These are phyloP conservation scores for Cottus gobio DNA, from an alignment of 2,113 vertebrate genomes.

Conservation along the genomic window DNA sequence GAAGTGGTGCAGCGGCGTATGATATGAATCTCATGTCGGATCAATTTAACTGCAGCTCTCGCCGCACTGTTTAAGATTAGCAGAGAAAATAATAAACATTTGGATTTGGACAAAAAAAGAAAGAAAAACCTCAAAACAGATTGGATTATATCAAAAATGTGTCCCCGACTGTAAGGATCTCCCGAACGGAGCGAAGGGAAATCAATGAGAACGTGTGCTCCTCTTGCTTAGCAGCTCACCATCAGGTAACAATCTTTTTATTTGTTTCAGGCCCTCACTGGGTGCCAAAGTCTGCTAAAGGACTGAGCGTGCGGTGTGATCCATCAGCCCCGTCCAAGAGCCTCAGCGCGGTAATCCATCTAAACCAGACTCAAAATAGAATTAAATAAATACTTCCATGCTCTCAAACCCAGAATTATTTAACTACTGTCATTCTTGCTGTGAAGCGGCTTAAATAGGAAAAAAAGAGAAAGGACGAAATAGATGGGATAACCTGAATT, in stretches of 20 bases:
- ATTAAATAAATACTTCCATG: conserved; percentile 72
- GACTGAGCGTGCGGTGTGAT: conserved; percentile 48
- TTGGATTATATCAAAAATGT: conserved; percentile 27
- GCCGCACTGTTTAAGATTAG: conserved; percentile 55
- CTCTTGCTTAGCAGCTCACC: conserved; percentile 35
- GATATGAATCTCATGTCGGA: conserved; percentile 47
- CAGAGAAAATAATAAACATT: conserved; percentile 51
- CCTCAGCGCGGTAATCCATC: conserved; percentile 59
- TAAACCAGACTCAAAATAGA: conserved; percentile 57
- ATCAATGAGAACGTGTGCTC: conserved; percentile 7
- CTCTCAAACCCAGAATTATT: conserved; percentile 57
- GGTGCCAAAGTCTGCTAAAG: conserved; percentile 52
- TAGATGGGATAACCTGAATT: conserved; percentile 45
- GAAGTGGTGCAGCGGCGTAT: neutral
- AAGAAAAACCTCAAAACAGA: conserved; percentile 45
- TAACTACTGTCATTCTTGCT: conserved; percentile 51
- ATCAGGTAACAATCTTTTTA: conserved; percentile 70
- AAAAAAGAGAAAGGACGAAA: conserved; percentile 16
- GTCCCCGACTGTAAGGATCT: neutral
- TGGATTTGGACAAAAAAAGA: conserved; percentile 14
- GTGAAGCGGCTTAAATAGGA: conserved; percentile 22
- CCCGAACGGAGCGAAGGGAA: conserved; percentile 12
- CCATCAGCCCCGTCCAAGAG: conserved; percentile 55
- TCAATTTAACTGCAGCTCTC: conserved; percentile 51
- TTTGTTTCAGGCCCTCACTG: conserved; percentile 54